Base-by-base conservation (phyloP, 2,113 vertebrate genomes). In the Orientallactaga bullata region DNA sequence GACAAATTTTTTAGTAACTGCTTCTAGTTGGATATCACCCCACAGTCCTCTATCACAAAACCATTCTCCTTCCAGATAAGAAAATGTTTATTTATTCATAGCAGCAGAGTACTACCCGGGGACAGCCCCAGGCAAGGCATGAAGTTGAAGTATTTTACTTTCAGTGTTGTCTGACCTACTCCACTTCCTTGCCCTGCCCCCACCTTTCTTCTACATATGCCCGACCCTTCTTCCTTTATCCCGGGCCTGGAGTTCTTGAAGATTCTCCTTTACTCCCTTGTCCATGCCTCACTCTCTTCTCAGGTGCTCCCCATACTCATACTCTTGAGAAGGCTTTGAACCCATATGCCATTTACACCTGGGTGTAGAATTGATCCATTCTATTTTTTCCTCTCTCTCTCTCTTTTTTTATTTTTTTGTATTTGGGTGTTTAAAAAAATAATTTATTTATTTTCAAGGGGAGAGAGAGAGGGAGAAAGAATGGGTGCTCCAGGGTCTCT, bases 71-170 rank as follows among this genome's bases (percentile, higher is more conserved):
- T 92, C 88, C 85, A 91, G 85, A 97, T 96, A 94, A 91, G 85
- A 95, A 73, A 32, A 82, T 42, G 78, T 96, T 94, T 92, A 96
- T 94, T 95, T 95, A 96, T 93, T 87, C 35, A 73, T 78, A 97
- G 85, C 96, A 97, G 93, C 5, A 78, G 89, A 83, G 84, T 90
- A 55, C 94, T 90, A 90, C 32, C 80, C 42, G 18, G 82, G 12
- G 18, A 86, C 0, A 58, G 37, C 79, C 28, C 1, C 20, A 84
- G 47, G 89, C 35, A 90, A 79, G 65, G 12, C 30, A 39, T 11
- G 12, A 79, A n/a, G 18, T 12, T 65, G 71, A 93, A 79, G 39
- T 47, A 63, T 85, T 92, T 85, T 89, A 42, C 73, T 93, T 93
- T 95, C 37, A 84, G 94, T 89, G 39, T 24, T 91, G 2, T 28